A percentile compares a stretch with the other conserved stretches of the same genome.
Evolutionary conservation across 2,113 vertebrate species (phyloP).

Genomic region (Nematolebias whitei): DNA sequence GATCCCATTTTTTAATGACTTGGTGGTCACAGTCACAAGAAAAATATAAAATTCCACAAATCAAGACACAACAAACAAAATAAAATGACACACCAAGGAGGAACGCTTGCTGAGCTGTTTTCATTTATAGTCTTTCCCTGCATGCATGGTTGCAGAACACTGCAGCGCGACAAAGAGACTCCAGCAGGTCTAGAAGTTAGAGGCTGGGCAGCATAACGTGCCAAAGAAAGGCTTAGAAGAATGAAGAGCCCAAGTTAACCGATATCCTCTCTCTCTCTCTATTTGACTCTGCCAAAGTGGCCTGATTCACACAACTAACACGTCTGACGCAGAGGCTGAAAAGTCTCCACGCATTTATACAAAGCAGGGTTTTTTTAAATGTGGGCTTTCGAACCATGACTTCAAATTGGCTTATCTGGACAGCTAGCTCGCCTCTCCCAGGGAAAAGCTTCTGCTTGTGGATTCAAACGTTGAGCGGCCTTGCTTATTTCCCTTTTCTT

Average conservation of each 20-base stretch:
- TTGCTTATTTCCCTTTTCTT: constrained; percentile 53
- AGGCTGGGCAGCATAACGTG: constrained; percentile 61
- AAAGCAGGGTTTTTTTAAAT: constrained; percentile 50
- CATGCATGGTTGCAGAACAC: constrained; percentile 43
- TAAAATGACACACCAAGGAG: constrained; percentile 1
- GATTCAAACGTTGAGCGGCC: constrained; percentile 57
- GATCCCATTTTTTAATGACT: no score
- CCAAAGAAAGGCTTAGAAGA: constrained; percentile 58
- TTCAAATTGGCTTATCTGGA: constrained; percentile 70
- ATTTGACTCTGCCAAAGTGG: constrained; percentile 52
- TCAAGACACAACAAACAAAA: background rate
- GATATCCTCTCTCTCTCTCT: constrained; percentile 38
- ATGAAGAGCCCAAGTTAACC: constrained; percentile 58
- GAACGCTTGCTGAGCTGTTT: constrained; percentile 6
- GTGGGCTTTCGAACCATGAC: constrained; percentile 41
- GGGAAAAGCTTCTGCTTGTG: constrained; percentile 46
- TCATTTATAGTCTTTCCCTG: constrained; percentile 22
- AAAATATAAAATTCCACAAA: background rate
- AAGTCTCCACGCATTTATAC: constrained; percentile 47
- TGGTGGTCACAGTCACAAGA: background rate
- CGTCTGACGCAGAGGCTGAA: constrained; percentile 57
- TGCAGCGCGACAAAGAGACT: constrained; percentile 67
- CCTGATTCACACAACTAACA: constrained; percentile 72
- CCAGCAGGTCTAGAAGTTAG: constrained; percentile 75
- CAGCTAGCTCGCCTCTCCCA: constrained; percentile 72